These are phyloP conservation scores for Distichodus sexfasciatus DNA, from an alignment of 2,797 vertebrate species.

Conservation along the genomic window DNA sequence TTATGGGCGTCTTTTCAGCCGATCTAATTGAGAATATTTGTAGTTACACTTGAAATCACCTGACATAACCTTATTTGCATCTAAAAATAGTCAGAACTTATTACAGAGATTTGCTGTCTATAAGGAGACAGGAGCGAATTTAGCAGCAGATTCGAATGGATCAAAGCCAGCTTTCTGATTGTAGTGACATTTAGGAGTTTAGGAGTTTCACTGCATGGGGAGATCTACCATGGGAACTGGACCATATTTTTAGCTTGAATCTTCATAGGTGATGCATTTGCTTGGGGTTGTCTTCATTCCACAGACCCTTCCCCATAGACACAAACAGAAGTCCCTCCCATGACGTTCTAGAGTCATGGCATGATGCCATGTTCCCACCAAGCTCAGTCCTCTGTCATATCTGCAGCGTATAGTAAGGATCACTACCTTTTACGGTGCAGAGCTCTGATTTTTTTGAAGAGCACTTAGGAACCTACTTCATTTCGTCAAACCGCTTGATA, in stretches of 20 bases:
- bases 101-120: constrained; percentile 10
- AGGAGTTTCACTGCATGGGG: neutral
- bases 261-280: neutral
- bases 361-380: constrained; percentile 18
- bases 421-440: constrained; percentile 50
- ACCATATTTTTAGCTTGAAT: neutral
- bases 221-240: neutral
- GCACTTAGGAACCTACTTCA: neutral
- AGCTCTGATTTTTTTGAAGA: neutral
- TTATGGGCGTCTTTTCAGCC: constrained; percentile 66
- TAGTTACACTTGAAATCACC: constrained; percentile 56
- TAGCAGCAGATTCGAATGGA: constrained; percentile 4
- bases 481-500: neutral
- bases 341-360: neutral
- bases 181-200: neutral
- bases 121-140: neutral
- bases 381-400: constrained; percentile 29
- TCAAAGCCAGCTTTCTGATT: constrained; percentile 5
- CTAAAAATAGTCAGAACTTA: constrained; percentile 54
- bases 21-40: constrained; percentile 67
- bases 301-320: neutral
- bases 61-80: constrained; percentile 52
- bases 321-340: neutral
- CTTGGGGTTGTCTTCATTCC: neutral
- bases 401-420: constrained; percentile 4